Conservation (phyloP, 1,140 invertebrate genomes). For the Acromyrmex charruanus region DNA sequence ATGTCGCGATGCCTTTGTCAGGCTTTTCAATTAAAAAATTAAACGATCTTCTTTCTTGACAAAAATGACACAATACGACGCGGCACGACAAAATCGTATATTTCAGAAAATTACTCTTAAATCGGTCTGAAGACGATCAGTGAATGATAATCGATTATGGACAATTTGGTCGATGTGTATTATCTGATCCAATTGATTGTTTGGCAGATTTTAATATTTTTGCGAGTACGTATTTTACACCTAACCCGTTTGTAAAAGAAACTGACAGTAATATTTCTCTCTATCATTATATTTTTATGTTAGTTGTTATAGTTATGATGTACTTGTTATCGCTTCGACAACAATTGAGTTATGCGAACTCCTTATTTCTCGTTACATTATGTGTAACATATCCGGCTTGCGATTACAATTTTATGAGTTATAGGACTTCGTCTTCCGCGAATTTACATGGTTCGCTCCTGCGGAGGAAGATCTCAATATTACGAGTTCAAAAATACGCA, state of each 20-base stretch:
- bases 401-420: not conserved
- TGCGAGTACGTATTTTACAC: slow-evolving; percentile 71
- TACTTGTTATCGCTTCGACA: not conserved
- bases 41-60: not conserved
- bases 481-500: slow-evolving; percentile 75
- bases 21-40: slow-evolving; percentile 23
- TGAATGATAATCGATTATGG: slow-evolving; percentile 67
- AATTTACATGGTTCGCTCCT: slow-evolving; percentile 66
- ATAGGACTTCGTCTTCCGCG: slow-evolving; percentile 71
- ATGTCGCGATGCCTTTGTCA: slow-evolving; percentile 42
- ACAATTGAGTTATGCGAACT: not conserved
- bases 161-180: slow-evolving; percentile 71
- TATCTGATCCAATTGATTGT: slow-evolving; percentile 72
- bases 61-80: slow-evolving; percentile 22
- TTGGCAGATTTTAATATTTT: slow-evolving; percentile 72
- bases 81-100: slow-evolving; percentile 14
- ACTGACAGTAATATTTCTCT: not conserved
- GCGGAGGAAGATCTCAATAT: slow-evolving; percentile 21
- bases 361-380: not conserved
- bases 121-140: not conserved
- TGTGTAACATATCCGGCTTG: not conserved
- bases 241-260: slow-evolving; percentile 37
- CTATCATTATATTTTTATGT: not conserved
- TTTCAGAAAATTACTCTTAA: not conserved
- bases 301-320: no score